These are phyloP conservation scores for Papilio protenor DNA, from an alignment of 2,888 invertebrate species.

Conservation along the genomic window DNA sequence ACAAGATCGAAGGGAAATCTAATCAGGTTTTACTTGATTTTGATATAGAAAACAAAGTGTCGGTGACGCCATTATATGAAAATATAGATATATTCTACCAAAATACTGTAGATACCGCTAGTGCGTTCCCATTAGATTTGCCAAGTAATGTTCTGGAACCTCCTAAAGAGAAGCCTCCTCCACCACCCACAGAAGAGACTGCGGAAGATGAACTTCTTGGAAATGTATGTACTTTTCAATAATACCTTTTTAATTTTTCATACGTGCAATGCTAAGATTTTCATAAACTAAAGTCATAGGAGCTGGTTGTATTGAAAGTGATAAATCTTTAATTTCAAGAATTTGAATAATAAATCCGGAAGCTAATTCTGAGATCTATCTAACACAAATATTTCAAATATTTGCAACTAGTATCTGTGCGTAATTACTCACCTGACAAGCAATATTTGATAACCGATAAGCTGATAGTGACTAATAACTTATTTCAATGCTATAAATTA, in stretches of 20 bases:
- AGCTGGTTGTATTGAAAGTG: neutral
- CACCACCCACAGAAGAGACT: constrained; percentile 87
- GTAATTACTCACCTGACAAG: constrained; percentile 15
- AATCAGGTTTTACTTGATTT: constrained; percentile 60
- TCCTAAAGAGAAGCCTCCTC: constrained; percentile 94
- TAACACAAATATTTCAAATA: neutral
- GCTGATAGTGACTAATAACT: neutral
- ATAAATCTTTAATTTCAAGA: neutral
- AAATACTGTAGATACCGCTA: constrained; percentile 61
- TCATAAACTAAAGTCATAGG: neutral
- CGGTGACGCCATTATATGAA: constrained; percentile 84
- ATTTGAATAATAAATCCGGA: neutral
- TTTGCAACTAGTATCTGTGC: neutral
- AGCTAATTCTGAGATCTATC: neutral
- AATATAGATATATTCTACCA: constrained; percentile 85
- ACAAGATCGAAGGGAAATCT: constrained; percentile 52
- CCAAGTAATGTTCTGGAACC: constrained; percentile 87
- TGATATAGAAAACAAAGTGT: constrained; percentile 67
- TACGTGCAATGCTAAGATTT: neutral
- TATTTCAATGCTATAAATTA: neutral
- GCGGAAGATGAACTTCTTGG: constrained; percentile 75
- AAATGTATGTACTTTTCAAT: constrained; percentile 66
- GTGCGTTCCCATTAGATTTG: constrained; percentile 83
- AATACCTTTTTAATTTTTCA: neutral
- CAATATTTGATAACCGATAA: constrained; percentile 15